Conservation (phyloP, 2,113 vertebrate genomes). For the Hyaena hyaena region DNA sequence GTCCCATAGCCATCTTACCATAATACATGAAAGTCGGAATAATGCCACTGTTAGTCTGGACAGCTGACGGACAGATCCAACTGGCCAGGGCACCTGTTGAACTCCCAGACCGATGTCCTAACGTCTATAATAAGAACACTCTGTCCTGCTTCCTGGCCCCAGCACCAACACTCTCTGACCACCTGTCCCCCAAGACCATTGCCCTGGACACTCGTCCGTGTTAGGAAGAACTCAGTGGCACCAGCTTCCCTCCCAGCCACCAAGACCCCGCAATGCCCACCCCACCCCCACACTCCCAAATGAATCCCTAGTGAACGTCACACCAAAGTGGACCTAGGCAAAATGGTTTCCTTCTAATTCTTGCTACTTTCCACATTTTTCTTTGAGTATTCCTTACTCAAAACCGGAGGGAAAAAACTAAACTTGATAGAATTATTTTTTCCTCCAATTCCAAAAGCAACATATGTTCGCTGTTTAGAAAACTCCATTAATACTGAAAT, state of each 20-base stretch:
- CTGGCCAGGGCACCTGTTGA: constrained; percentile 62
- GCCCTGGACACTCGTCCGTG: not conserved
- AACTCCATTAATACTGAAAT: constrained; percentile 55
- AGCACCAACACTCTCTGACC: constrained; percentile 21
- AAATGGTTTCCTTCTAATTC: not conserved
- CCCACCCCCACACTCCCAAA: not conserved
- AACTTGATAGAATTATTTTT: constrained; percentile 53
- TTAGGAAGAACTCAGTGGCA: not conserved
- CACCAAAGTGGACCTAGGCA: not conserved
- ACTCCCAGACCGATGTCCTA: not conserved
- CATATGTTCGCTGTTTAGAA: constrained; percentile 55
- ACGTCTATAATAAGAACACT: constrained; percentile 60
- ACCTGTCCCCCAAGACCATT: not conserved
- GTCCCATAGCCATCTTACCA: not conserved
- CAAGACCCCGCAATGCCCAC: not conserved
- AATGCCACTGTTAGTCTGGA: not conserved
- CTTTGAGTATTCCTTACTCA: constrained; percentile 55
- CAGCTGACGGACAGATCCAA: constrained; percentile 66
- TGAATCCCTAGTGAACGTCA: not conserved
- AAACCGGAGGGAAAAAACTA: constrained; percentile 33
- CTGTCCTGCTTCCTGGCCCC: constrained; percentile 20
- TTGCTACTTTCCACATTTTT: not conserved
- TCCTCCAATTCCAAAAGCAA: constrained; percentile 54
- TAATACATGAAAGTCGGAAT: not conserved
- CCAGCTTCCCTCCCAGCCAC: not conserved